Percentiles rank a stretch among this genome's conserved stretches.
phyloP scores from a whole-genome alignment of 2,113 vertebrate species.

The Gallinago paraguaiae region DNA sequence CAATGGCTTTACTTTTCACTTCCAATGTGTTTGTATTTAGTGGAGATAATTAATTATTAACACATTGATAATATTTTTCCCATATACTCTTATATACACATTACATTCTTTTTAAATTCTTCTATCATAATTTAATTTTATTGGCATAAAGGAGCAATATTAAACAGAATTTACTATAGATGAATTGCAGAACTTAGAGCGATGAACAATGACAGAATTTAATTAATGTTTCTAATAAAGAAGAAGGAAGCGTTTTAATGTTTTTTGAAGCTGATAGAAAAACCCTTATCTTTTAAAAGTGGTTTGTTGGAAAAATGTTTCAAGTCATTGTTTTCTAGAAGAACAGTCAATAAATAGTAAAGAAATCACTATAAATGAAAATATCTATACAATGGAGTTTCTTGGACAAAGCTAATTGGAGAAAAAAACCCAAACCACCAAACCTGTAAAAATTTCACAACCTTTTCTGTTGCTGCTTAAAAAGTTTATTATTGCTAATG shows the following conservation, averaged over 20 bases:
- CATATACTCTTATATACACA: rapidly evolving
- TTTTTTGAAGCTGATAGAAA: background rate
- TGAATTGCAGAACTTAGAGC: background rate
- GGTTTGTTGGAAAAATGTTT: background rate
- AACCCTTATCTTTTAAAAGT: background rate
- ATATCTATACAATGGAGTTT: background rate
- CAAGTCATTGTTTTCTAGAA: background rate
- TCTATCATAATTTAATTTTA: background rate
- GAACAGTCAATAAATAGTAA: background rate
- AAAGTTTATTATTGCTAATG: background rate
- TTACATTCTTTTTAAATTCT: background rate
- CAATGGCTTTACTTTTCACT: background rate
- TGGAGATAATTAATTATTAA: background rate
- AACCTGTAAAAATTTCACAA: background rate
- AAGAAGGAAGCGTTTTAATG: background rate
- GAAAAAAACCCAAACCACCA: background rate
- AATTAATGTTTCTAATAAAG: background rate
- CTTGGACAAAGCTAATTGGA: background rate
- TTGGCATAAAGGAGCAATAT: background rate
- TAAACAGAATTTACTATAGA: background rate
- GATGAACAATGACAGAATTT: background rate
- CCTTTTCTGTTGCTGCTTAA: background rate
- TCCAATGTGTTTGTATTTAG: background rate
- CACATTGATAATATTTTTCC: background rate
- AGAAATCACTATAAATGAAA: background rate